phyloP scores from a whole-genome alignment of 1,140 invertebrate genomes.

The Chelonus insularis region DNA sequence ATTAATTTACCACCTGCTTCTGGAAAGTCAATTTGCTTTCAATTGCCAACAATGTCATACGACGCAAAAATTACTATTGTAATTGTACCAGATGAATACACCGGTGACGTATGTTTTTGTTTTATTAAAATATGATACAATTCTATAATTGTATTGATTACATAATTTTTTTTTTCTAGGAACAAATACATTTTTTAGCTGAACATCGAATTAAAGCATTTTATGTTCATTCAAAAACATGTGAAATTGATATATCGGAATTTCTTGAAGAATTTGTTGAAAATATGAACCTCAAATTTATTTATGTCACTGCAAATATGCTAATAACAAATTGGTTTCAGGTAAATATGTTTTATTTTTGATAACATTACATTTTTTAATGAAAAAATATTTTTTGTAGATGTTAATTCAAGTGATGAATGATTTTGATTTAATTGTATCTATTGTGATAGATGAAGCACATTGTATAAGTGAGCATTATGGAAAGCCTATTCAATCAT shows the following conservation, averaged over 20 bases:
- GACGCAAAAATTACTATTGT: not conserved
- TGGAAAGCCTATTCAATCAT: not conserved
- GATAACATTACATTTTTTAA: too few species aligned
- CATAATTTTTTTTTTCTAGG: not conserved
- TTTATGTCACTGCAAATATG: too few species aligned
- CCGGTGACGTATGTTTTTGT: not conserved
- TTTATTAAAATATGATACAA: not conserved
- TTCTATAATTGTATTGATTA: not conserved
- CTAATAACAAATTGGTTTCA: too few species aligned
- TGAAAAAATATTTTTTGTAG: not conserved
- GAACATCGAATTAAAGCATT: not conserved
- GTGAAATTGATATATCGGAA: not conserved
- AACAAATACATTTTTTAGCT: not conserved
- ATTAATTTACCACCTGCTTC: slow-evolving; percentile 2
- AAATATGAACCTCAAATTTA: too few species aligned
- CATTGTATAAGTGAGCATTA: not conserved
- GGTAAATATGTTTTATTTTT: too few species aligned
- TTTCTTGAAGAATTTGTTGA: not conserved
- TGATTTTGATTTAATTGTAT: not conserved
- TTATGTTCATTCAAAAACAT: not conserved
- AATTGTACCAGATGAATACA: not conserved
- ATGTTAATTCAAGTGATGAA: not conserved
- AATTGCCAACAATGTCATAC: not conserved
- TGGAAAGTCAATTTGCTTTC: not conserved
- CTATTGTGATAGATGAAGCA: not conserved